A percentile compares a stretch with the other conserved stretches of the same genome.
Conservation (phyloP, 1,140 invertebrate genomes). For the Drosophila guanche region DNA sequence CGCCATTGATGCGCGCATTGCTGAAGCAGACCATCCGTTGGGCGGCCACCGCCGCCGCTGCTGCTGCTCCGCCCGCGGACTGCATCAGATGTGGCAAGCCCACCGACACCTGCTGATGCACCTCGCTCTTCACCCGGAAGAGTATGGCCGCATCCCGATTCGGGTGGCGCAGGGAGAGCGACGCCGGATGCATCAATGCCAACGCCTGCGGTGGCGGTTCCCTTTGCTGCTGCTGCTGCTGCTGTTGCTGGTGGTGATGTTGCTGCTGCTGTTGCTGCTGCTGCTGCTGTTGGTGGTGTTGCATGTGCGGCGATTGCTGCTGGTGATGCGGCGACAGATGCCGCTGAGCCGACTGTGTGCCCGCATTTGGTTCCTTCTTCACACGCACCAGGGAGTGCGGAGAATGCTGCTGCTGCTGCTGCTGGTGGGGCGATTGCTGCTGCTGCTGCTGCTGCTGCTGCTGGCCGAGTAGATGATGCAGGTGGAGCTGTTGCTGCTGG, state of each 20-base stretch:
- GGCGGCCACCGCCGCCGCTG: slow-evolving; percentile 71
- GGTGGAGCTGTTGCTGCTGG: slow-evolving; percentile 72
- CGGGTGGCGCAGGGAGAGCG: slow-evolving; percentile 77
- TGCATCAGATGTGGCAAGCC: slow-evolving; percentile 72
- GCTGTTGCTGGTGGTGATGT: slow-evolving; percentile 37
- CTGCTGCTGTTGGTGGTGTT: slow-evolving; percentile 66
- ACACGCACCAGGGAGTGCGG: slow-evolving; percentile 83
- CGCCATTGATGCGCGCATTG: slow-evolving; percentile 88
- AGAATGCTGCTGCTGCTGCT: slow-evolving; percentile 81
- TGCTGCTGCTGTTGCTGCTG: slow-evolving; percentile 47
- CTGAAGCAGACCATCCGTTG: slow-evolving; percentile 86
- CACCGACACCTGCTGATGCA: slow-evolving; percentile 78
- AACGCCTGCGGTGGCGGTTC: slow-evolving; percentile 79
- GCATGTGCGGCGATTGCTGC: slow-evolving; percentile 63
- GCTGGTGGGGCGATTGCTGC: slow-evolving; percentile 80
- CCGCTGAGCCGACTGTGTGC: slow-evolving; percentile 59
- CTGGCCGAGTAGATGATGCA: slow-evolving; percentile 78
- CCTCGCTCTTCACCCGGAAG: slow-evolving; percentile 82
- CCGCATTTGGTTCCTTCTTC: slow-evolving; percentile 84
- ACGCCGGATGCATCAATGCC: slow-evolving; percentile 76
- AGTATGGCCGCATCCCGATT: slow-evolving; percentile 76
- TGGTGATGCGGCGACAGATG: slow-evolving; percentile 71
- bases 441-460: slow-evolving; percentile 84
- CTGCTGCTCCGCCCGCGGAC: slow-evolving; percentile 60
- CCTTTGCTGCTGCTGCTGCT: slow-evolving; percentile 74